Evolutionary conservation across 2,888 invertebrate species (phyloP).

Genomic region (Eledone cirrhosa): DNA sequence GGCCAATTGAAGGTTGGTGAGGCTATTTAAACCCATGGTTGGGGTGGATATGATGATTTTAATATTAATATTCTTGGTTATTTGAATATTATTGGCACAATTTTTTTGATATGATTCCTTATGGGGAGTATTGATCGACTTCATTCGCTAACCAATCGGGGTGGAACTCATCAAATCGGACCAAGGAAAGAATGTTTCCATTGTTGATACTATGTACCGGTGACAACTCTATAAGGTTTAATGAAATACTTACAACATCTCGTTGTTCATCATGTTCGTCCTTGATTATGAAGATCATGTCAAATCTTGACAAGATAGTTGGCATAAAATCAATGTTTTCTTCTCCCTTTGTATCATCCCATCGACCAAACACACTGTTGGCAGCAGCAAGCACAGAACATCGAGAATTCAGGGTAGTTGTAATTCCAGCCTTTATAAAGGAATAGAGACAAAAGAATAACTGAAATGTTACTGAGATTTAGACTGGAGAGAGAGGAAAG

Average conservation of each 20-base stretch:
- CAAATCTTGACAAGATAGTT: constrained; percentile 98
- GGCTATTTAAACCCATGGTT: too few species aligned
- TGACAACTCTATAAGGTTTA: too few species aligned
- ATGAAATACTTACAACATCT: constrained; percentile 79
- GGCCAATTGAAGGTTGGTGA: too few species aligned
- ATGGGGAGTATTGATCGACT: too few species aligned
- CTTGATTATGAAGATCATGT: constrained; percentile 99
- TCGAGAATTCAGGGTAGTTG: constrained; percentile 96
- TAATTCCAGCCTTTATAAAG: constrained; percentile 85
- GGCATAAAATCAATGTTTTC: constrained; percentile 99
- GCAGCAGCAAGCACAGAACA: constrained; percentile 99
- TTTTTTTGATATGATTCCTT: too few species aligned
- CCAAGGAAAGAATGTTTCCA: too few species aligned
- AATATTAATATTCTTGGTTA: too few species aligned
- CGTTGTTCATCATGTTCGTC: constrained; percentile 90
- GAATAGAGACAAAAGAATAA: background rate
- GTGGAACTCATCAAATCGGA: too few species aligned
- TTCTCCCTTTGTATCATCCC: constrained; percentile 98
- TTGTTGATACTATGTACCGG: too few species aligned
- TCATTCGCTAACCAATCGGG: too few species aligned
- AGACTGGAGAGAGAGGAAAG: background rate
- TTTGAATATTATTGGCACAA: too few species aligned
- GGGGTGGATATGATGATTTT: too few species aligned
- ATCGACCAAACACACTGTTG: constrained; percentile 96
- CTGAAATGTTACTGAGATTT: background rate